Conservation (phyloP, 2,888 invertebrate genomes). For the Macrosiphum euphorbiae region DNA sequence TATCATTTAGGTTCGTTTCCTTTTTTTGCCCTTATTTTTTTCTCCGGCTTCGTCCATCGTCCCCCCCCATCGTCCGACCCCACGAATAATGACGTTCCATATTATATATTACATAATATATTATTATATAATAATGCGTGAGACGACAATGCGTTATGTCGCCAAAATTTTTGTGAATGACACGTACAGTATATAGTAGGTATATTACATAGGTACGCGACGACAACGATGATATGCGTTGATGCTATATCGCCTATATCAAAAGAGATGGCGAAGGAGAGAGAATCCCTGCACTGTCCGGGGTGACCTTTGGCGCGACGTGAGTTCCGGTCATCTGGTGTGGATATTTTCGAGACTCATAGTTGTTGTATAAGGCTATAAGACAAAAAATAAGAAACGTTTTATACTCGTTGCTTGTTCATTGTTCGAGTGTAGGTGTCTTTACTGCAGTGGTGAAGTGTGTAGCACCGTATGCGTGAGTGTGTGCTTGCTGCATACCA, state of each 20-base stretch:
- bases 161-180: constrained; percentile 12
- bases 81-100: background rate
- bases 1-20: background rate
- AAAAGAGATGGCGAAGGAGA: background rate
- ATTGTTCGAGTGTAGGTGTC: background rate
- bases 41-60: background rate
- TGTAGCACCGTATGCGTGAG: background rate
- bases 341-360: background rate
- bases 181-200: background rate
- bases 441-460: background rate
- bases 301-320: constrained; percentile 17
- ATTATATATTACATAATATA: background rate
- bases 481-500: background rate
- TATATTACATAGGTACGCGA: background rate
- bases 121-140: constrained; percentile 4
- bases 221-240: background rate
- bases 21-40: background rate
- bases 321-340: constrained; percentile 45
- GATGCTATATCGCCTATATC: background rate
- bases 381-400: constrained; percentile 35
- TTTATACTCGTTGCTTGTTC: background rate
- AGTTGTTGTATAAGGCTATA: background rate
- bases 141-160: constrained; percentile 11
- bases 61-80: too few species aligned
- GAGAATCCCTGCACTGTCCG: background rate